phyloP scores from a whole-genome alignment of 2,888 invertebrate genomes.

The Entomobrya proxima region DNA sequence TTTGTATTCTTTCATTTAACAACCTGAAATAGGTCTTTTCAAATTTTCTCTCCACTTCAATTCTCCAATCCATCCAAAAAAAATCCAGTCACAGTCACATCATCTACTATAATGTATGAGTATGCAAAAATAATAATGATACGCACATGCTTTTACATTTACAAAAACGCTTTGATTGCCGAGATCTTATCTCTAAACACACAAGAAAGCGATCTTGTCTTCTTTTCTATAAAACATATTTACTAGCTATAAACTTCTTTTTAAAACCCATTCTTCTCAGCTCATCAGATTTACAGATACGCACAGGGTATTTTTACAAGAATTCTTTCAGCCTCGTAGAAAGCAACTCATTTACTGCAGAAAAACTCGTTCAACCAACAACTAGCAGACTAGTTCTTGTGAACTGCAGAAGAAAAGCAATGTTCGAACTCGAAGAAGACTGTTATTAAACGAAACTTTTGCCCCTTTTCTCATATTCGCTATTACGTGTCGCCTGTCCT shows the following conservation, averaged over 20 bases:
- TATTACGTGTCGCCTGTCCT: neutral
- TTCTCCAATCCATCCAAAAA: too few relatives aligned
- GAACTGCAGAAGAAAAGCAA: neutral
- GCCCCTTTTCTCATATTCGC: neutral
- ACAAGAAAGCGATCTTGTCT: neutral
- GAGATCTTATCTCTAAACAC: conserved; percentile 2
- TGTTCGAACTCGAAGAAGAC: neutral
- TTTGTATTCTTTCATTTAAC: neutral
- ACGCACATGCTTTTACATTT: neutral
- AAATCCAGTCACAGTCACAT: neutral
- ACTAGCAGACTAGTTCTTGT: conserved; percentile 16
- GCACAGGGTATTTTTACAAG: neutral
- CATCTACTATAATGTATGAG: conserved; percentile 14
- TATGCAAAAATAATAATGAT: conserved; percentile 1
- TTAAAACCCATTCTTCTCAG: too few relatives aligned
- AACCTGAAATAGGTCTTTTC: neutral
- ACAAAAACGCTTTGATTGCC: neutral
- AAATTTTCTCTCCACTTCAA: neutral
- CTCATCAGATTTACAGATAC: neutral
- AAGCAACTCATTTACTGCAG: conserved; percentile 19
- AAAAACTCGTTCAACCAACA: neutral
- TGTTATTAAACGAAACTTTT: conserved; percentile 39
- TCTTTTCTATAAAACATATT: neutral
- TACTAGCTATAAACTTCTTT: neutral
- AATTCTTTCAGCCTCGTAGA: neutral